These are phyloP conservation scores for Agrotis puta DNA, from an alignment of 2,888 invertebrate species.

Conservation along the genomic window DNA sequence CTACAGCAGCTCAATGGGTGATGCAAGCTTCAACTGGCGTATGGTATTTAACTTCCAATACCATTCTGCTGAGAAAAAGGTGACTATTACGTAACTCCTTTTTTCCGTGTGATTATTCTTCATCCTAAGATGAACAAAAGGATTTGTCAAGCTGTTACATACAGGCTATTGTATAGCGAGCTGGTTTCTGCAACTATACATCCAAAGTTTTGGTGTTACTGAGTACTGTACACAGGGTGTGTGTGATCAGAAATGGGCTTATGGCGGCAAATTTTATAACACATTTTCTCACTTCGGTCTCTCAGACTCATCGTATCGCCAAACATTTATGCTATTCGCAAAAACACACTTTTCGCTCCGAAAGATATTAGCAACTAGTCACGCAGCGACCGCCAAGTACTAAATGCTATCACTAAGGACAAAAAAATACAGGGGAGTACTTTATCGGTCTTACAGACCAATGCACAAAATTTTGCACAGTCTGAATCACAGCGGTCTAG, in stretches of 20 bases:
- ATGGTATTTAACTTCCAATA: slow-evolving; percentile 96
- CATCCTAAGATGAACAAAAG: background rate
- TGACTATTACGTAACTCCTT: slow-evolving; percentile 58
- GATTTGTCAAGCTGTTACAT: background rate
- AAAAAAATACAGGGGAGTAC: too few species aligned
- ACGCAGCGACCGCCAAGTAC: too few species aligned
- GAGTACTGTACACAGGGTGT: background rate
- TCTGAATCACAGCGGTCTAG: background rate
- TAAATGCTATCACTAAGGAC: too few species aligned
- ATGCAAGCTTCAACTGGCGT: slow-evolving; percentile 97
- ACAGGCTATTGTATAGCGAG: background rate
- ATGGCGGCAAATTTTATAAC: too few species aligned
- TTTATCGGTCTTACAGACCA: too few species aligned
- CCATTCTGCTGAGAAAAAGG: slow-evolving; percentile 94
- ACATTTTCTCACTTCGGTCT: too few species aligned
- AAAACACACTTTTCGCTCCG: too few species aligned
- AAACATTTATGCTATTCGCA: too few species aligned
- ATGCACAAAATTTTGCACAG: background rate
- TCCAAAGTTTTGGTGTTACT: background rate
- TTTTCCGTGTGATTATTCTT: background rate
- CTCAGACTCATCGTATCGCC: too few species aligned
- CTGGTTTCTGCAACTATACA: background rate
- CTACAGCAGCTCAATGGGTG: slow-evolving; percentile 94
- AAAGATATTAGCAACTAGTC: too few species aligned
- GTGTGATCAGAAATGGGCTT: too few species aligned